A percentile compares a stretch with the other conserved stretches of the same genome.
Evolutionary conservation across 1,140 invertebrate species (phyloP).

Genomic region (Drosophila erecta): DNA sequence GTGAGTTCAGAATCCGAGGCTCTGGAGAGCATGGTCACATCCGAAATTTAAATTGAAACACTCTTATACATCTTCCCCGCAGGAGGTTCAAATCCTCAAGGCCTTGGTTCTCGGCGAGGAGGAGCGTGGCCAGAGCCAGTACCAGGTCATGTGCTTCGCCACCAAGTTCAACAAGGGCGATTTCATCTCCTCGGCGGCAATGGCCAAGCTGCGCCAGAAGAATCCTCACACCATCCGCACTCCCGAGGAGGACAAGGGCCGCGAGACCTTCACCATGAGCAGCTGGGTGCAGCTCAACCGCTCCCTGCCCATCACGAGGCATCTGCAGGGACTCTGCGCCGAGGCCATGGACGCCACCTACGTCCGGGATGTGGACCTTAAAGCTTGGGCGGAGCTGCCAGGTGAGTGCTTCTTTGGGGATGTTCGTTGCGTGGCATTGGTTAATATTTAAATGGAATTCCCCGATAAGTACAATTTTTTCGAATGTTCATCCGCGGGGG

Average conservation of each 20-base stretch:
- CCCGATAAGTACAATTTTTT: too few species aligned
- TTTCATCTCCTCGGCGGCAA: conserved; percentile 97
- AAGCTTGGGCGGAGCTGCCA: conserved; percentile 90
- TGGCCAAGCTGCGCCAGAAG: conserved; percentile 98
- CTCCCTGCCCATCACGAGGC: conserved; percentile 90
- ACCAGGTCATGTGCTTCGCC: conserved; percentile 96
- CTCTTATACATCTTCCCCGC: conserved; percentile 9
- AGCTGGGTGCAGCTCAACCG: conserved; percentile 89
- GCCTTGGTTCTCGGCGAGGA: conserved; percentile 97
- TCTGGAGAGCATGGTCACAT: too few species aligned
- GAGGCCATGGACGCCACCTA: conserved; percentile 92
- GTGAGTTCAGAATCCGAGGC: conserved; percentile 87
- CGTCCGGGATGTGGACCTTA: conserved; percentile 91
- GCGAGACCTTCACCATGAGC: conserved; percentile 92
- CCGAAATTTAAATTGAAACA: conserved; percentile 1
- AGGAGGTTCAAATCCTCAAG: conserved; percentile 97
- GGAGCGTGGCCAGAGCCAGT: conserved; percentile 94
- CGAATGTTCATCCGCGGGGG: too few species aligned
- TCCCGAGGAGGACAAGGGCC: conserved; percentile 95
- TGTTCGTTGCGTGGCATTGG: background rate
- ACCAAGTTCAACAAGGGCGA: conserved; percentile 95
- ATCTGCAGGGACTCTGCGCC: conserved; percentile 90
- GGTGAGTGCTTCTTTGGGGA: conserved; percentile 85
- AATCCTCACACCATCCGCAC: conserved; percentile 92
- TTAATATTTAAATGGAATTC: too few species aligned